Evolutionary conservation across 2,113 vertebrate genomes (phyloP), one percentile per base, ranked within the genome.

Genomic region (Galbula dea): DNA sequence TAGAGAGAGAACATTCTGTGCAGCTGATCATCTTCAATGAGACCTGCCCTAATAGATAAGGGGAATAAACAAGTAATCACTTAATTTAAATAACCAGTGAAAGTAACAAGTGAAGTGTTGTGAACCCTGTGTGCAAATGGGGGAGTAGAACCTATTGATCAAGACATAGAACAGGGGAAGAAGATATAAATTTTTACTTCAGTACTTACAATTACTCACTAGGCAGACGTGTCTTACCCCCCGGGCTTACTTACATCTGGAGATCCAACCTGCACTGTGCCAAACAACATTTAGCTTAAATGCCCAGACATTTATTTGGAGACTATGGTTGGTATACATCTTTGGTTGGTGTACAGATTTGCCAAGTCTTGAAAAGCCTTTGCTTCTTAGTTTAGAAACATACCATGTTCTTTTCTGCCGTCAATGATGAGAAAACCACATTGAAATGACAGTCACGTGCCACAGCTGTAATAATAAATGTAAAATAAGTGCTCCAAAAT

Each of bases 241-340:
- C 26, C 8, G 54, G 92, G 88, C 75, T 88, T 80, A n/a, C 0
- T 3, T 93, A 94, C 85, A 91, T 96, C 85, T 96, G 95, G 92
- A 91, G 72, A 72, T 95, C 63, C 55, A 89, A 77, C 63, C 71
- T 94, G 79, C 51, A 46, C 68, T 59, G 58, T 94, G 88, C 90
- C 90, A 94, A 91, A 73, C 51, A 83, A 91, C 72, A 86, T 91
- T 75, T 89, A 89, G 55, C 55, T 77, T 58, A 51, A 93, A 85
- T 77, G 72, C 51, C 82, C 72, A 77, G 63, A 58, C 59, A 80
- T 94, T 89, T 86, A 32, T 91, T 86, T 89, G 85, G 59, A 91
- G 43, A 59, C 24, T 55, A 23, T 87, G 1, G 1, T 20, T 72
- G 57, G 23, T 76, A 73, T 81, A 67, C 43, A 34, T 83, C 57